Evolutionary conservation across 2,113 vertebrate species (phyloP), one percentile per base, ranked within the genome.

Genomic region (Alligator mississippiensis): DNA sequence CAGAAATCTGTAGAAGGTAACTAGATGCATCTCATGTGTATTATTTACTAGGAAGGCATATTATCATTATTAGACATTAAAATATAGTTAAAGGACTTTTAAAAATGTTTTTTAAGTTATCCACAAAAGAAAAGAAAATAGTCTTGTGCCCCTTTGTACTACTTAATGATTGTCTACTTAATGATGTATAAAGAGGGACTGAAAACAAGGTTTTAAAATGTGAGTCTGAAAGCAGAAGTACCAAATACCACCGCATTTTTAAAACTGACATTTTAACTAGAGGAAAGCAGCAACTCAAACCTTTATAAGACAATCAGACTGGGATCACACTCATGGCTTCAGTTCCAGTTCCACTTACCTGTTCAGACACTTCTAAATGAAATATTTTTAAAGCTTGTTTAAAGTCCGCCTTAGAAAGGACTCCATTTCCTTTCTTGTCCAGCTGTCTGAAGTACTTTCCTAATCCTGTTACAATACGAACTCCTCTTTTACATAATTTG

Each of bases 401-500:
- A 85, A 98, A 97, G 90, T 97, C 87, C 81, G 84, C 61, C 87
- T 96, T 98, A 77, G 92, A 91, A 28, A 98, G 95, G 84, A 97
- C 78, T 80, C 98, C 96, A 68, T 80, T 96, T 90, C 95, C 92
- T 72, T 94, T 93, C 18, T 96, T 96, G 85, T 98, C 98, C 84
- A 95, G 4, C 8, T 94, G 90, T 80, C 84, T 58, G 78, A 98
- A 98, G 78, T 97, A 94, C 85, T 98, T 98, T 91, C 96, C 97
- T 88, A 98, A 92, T 84, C 97, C 94, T 15, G 97, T 98, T 85
- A 98, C n/a, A 93, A 98, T 94, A 62, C 75, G 70, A 88, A 98
- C 96, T 86, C 95, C 97, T 97, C 95, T 98, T 93, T 95, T 97
- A 61, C 60, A 88, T 38, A 98, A 72, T 24, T 97, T 96, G 57